A percentile compares a stretch with the other conserved stretches of the same genome.
Conservation (phyloP, 2,113 vertebrate species). For the Ia io region DNA sequence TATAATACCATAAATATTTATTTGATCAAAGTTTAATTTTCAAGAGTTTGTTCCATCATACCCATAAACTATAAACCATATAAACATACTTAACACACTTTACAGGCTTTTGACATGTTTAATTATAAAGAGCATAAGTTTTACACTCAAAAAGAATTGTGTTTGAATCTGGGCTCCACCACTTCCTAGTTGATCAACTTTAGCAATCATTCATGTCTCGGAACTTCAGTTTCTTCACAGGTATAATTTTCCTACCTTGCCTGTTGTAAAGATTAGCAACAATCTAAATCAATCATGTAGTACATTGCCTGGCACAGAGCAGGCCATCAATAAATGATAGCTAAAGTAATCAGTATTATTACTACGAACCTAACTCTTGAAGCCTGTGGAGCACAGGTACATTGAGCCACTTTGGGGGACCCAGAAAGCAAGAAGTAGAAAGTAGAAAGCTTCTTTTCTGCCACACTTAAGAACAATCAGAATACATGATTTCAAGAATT, state of each 20-base stretch:
- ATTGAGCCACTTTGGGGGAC: background rate
- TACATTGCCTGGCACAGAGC: background rate
- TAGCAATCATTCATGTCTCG: background rate
- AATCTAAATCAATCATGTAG: background rate
- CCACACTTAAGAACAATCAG: background rate
- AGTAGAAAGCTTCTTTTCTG: background rate
- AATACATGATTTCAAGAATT: background rate
- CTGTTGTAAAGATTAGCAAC: background rate
- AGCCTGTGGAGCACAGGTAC: background rate
- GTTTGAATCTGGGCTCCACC: background rate
- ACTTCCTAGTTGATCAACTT: background rate
- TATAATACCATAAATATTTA: slow-evolving; percentile 17
- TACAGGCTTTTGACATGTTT: background rate
- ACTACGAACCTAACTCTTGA: background rate
- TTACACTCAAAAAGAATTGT: background rate
- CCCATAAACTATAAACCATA: background rate
- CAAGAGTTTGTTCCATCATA: background rate
- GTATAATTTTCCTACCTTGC: background rate
- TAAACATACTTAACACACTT: background rate
- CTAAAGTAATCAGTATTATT: background rate
- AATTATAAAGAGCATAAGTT: background rate
- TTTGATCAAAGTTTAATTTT: slow-evolving; percentile 53
- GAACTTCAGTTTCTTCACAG: background rate
- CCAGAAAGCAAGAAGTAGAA: background rate
- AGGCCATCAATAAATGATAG: background rate